Evolutionary conservation across 1,140 invertebrate species (phyloP).

Genomic region (Ptiloglossa arizonensis): DNA sequence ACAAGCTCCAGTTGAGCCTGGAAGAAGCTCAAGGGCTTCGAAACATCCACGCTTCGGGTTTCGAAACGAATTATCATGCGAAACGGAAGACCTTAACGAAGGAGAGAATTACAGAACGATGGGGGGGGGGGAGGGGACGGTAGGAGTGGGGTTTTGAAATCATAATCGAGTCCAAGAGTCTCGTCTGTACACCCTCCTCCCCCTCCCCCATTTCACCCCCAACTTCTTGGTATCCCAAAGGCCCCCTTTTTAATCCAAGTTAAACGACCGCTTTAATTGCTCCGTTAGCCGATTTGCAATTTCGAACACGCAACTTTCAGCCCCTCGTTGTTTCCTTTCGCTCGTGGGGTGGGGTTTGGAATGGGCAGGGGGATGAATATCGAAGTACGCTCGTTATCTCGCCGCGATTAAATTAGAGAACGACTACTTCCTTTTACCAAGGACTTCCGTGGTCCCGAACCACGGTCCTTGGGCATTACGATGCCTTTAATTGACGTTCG

Average conservation of each 20-base stretch:
- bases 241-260: not conserved
- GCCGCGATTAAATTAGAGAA: conserved; percentile 15
- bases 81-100: not conserved
- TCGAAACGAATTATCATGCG: not conserved
- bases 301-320: not conserved
- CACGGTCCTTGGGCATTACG: not conserved
- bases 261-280: conserved; percentile 2
- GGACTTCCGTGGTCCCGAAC: not conserved
- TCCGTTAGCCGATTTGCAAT: not conserved
- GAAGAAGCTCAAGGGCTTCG: conserved; percentile 1
- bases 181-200: too few species aligned
- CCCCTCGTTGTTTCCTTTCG: not conserved
- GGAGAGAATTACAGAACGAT: not conserved
- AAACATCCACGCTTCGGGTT: not conserved
- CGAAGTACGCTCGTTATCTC: conserved; percentile 12
- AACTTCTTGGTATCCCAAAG: not conserved
- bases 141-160: too few species aligned
- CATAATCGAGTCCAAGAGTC: not conserved
- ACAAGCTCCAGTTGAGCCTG: not conserved
- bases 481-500: not conserved
- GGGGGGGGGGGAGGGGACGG: too few species aligned
- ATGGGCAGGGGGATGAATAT: not conserved
- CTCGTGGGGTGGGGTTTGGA: too few species aligned
- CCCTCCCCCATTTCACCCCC: too few species aligned
- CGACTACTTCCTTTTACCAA: not conserved